These are phyloP conservation scores for Leptestheria dahalacensis DNA, from an alignment of 1,140 invertebrate genomes.

Conservation along the genomic window DNA sequence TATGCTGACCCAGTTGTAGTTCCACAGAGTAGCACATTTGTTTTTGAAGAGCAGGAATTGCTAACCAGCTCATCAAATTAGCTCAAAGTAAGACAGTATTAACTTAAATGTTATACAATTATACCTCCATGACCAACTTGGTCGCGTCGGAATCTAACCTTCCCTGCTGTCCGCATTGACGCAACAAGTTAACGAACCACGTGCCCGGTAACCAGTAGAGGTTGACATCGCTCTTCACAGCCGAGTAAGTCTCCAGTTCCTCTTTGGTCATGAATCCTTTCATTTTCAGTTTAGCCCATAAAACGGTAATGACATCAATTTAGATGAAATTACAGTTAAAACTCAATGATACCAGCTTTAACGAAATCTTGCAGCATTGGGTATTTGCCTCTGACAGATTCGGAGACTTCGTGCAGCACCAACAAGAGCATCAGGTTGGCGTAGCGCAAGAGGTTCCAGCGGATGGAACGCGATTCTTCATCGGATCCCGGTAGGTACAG, in stretches of 20 bases:
- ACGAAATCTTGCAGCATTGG: conserved; percentile 59
- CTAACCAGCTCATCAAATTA: conserved; percentile 27
- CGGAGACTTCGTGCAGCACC: conserved; percentile 50
- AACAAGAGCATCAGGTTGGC: conserved; percentile 46
- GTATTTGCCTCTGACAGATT: conserved; percentile 54
- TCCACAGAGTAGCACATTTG: conserved; percentile 53
- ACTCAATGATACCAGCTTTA: conserved; percentile 41
- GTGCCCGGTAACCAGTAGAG: conserved; percentile 53
- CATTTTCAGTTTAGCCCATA: no score
- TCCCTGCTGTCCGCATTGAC: conserved; percentile 29
- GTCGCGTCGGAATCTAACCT: conserved; percentile 37
- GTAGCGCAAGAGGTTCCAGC: conserved; percentile 48
- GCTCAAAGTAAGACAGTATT: conserved; percentile 9
- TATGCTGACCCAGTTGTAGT: conserved; percentile 92
- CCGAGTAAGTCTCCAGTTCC: conserved; percentile 41
- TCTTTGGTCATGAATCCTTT: conserved; percentile 45
- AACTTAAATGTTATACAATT: background rate
- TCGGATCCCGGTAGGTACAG: conserved; percentile 43
- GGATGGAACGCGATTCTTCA: conserved; percentile 41
- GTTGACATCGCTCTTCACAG: conserved; percentile 43
- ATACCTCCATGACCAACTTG: conserved; percentile 47
- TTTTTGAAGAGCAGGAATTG: conserved; percentile 49
- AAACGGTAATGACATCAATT: background rate
- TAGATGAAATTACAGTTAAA: background rate
- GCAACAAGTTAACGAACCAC: conserved; percentile 45